Conservation (phyloP, 2,797 vertebrate species). For the Numenius phaeopus region DNA sequence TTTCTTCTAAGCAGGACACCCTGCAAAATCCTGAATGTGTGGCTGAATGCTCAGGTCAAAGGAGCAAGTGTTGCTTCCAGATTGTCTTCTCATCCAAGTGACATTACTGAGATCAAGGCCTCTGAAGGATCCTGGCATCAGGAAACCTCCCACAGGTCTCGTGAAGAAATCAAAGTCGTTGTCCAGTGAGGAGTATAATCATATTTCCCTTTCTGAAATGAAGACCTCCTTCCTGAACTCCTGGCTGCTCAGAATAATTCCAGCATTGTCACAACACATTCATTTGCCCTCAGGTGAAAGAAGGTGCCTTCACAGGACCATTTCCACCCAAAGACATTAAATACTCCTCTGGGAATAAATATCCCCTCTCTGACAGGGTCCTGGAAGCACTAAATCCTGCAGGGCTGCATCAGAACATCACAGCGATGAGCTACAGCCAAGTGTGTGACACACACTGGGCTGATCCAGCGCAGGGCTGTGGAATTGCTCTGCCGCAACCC, state of each 20-base stretch:
- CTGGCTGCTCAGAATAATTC: neutral
- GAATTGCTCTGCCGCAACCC: neutral
- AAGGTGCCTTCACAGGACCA: neutral
- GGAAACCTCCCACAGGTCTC: neutral
- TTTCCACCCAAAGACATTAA: neutral
- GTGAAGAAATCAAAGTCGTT: neutral
- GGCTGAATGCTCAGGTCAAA: neutral
- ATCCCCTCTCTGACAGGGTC: neutral
- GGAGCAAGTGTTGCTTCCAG: neutral
- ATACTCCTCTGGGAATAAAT: neutral
- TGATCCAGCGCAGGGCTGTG: fast-evolving
- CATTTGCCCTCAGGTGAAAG: neutral
- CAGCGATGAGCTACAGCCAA: neutral
- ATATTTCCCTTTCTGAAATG: neutral
- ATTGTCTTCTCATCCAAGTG: neutral
- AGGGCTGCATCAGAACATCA: neutral
- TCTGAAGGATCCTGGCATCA: neutral
- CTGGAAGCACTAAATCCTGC: neutral
- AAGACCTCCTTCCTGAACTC: neutral
- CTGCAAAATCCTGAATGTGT: neutral
- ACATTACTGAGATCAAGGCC: neutral
- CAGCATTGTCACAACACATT: neutral
- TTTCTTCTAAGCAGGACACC: neutral
- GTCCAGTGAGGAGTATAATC: neutral
- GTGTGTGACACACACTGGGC: neutral